Conservation (phyloP, 1,140 invertebrate genomes). For the Delia radicum region DNA sequence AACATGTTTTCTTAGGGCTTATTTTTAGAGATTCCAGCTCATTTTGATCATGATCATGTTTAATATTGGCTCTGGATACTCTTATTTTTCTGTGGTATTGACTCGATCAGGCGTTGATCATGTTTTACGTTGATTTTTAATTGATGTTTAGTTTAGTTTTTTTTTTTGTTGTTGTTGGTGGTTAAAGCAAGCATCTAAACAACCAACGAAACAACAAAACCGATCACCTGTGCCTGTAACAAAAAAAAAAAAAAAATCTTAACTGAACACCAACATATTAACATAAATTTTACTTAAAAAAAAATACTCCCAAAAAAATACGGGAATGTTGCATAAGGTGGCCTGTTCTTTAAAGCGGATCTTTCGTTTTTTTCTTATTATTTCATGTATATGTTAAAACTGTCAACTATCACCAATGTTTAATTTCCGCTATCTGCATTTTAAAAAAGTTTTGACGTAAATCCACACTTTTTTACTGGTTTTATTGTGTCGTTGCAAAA, state of each 20-base stretch:
- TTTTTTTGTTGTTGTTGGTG: neutral
- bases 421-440: no score
- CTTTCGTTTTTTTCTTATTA: no score
- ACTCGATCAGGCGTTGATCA: slow-evolving; percentile 28
- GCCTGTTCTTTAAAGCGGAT: no score
- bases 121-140: slow-evolving; percentile 33
- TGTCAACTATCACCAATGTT: no score
- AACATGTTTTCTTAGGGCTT: neutral
- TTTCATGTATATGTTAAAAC: no score
- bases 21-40: neutral
- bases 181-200: no score
- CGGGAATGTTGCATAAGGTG: no score
- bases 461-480: no score
- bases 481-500: no score
- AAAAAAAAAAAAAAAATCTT: neutral
- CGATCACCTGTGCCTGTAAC: slow-evolving; percentile 5
- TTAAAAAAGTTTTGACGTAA: no score
- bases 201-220: neutral
- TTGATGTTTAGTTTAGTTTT: slow-evolving; percentile 30
- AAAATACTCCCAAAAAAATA: no score
- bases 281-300: neutral
- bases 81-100: neutral
- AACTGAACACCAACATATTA: neutral
- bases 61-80: neutral
- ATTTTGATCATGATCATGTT: slow-evolving; percentile 5